A percentile compares a stretch with the other conserved stretches of the same genome.
phyloP scores from a whole-genome alignment of 2,888 invertebrate genomes.

The Rhamnusium bicolor region DNA sequence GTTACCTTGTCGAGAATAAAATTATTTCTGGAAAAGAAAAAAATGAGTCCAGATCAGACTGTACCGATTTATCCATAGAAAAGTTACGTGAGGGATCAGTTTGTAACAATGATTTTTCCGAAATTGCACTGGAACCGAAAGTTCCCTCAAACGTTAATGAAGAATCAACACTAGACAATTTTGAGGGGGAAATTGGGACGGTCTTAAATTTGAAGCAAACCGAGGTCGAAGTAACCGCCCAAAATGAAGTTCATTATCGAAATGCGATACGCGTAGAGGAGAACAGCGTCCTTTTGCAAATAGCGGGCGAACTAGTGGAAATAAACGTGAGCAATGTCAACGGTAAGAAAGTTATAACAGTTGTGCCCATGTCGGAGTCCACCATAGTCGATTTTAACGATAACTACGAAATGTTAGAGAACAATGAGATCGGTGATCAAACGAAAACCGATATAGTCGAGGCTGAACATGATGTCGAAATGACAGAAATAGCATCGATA shows the following conservation, averaged over 20 bases:
- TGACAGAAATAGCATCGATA: constrained; percentile 22
- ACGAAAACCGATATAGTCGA: constrained; percentile 30
- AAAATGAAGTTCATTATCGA: constrained; percentile 49
- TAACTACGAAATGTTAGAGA: constrained; percentile 54
- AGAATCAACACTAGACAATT: background rate
- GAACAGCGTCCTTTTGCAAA: constrained; percentile 57
- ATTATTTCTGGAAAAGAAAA: background rate
- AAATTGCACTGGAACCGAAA: background rate
- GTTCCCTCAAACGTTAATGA: background rate
- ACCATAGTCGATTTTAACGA: constrained; percentile 60
- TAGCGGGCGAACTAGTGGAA: constrained; percentile 62
- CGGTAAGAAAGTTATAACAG: constrained; percentile 62
- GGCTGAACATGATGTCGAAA: constrained; percentile 14
- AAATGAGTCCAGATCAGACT: background rate
- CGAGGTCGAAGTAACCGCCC: background rate
- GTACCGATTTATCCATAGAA: background rate
- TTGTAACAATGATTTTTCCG: background rate
- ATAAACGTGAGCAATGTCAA: constrained; percentile 59
- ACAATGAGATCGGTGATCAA: constrained; percentile 32
- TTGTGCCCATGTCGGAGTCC: constrained; percentile 58
- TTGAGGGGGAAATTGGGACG: background rate
- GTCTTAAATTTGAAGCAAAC: background rate
- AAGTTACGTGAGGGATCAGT: background rate
- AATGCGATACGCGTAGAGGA: constrained; percentile 60
- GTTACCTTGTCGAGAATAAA: background rate